Conservation (phyloP, 2,797 vertebrate species). For the Scarus forsteni region DNA sequence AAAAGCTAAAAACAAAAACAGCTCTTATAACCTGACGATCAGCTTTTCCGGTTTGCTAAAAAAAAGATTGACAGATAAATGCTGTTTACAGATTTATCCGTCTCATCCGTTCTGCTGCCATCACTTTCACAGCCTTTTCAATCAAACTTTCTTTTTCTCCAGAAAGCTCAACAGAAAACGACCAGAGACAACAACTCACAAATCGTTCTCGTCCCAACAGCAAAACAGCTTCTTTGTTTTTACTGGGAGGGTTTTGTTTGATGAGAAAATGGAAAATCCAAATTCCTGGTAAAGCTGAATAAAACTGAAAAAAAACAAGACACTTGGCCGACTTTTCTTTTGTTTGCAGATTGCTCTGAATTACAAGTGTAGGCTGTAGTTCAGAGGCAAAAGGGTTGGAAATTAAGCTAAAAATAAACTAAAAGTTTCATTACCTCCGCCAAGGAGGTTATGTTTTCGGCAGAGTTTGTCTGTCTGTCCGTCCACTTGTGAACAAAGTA, state of each 20-base stretch:
- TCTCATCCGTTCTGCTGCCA: neutral
- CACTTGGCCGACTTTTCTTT: neutral
- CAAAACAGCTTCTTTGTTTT: neutral
- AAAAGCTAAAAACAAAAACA: constrained; percentile 31
- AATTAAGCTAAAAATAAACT: too few species aligned
- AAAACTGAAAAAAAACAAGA: too few species aligned
- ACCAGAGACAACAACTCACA: neutral
- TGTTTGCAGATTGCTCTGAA: too few species aligned
- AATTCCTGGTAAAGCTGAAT: too few species aligned
- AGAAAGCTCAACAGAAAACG: constrained; percentile 18
- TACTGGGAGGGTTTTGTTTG: neutral
- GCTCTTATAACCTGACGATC: constrained; percentile 44
- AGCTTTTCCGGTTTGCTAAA: constrained; percentile 33
- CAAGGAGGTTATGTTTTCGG: too few species aligned
- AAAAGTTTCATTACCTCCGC: too few species aligned
- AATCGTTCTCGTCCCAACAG: neutral
- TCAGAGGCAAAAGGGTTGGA: too few species aligned
- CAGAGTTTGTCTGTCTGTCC: too few species aligned
- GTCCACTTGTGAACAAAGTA: too few species aligned
- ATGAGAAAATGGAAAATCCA: neutral
- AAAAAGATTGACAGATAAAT: constrained; percentile 16
- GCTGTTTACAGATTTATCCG: neutral
- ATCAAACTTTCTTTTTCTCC: neutral
- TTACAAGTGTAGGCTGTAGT: too few species aligned
- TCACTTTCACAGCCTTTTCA: constrained; percentile 28